phyloP scores from a whole-genome alignment of 2,113 vertebrate species.

The Hydrochoerus hydrochaeris region DNA sequence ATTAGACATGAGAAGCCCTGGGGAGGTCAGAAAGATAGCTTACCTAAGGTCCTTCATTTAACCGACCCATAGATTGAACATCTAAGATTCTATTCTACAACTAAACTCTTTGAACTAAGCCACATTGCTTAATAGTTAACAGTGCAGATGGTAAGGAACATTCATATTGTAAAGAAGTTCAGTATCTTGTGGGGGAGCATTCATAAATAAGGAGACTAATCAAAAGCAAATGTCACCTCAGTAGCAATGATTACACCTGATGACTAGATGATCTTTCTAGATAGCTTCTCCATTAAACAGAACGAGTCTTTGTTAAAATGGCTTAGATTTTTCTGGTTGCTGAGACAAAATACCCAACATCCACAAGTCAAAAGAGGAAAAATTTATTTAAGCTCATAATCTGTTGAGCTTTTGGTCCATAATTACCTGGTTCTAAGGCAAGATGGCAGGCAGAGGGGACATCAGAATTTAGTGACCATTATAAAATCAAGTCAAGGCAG shows the following conservation, averaged over 20 bases:
- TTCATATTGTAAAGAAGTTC: not conserved
- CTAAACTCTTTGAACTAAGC: not conserved
- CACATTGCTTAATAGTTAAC: not conserved
- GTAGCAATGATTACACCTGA: not conserved
- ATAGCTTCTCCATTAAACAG: not conserved
- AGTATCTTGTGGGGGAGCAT: not conserved
- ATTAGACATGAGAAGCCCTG: not conserved
- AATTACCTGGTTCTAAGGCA: not conserved
- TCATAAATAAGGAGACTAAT: not conserved
- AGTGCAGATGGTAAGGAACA: not conserved
- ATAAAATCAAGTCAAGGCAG: not conserved
- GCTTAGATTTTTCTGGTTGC: not conserved
- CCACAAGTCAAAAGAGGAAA: not conserved
- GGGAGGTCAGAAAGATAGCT: not conserved
- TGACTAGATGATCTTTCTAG: not conserved
- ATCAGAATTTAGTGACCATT: not conserved
- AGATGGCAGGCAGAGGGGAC: not conserved
- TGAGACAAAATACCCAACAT: not conserved
- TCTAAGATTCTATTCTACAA: not conserved
- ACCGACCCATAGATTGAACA: not conserved
- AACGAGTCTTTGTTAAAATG: not conserved
- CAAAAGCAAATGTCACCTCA: not conserved
- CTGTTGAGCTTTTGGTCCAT: not conserved
- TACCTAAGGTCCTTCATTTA: not conserved
- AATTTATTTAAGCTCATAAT: not conserved